Evolutionary conservation across 2,888 invertebrate species (phyloP).

Genomic region (Meiosimyza platycephala): DNA sequence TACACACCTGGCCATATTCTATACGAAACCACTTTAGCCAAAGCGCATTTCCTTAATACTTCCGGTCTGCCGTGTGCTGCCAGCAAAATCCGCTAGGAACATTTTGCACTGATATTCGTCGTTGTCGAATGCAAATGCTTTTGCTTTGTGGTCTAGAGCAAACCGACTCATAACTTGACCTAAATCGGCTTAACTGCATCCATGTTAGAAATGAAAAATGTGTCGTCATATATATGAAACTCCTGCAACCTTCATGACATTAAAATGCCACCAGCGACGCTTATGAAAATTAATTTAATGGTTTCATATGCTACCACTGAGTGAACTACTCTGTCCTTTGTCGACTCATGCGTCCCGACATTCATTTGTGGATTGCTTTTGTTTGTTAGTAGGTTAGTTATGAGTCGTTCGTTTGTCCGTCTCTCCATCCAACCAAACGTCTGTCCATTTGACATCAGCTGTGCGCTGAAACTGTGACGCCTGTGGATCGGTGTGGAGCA

Average conservation of each 20-base stretch:
- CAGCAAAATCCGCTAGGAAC: too few species aligned
- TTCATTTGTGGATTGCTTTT: too few species aligned
- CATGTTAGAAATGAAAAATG: not conserved
- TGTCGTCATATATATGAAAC: too few species aligned
- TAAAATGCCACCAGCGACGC: not conserved
- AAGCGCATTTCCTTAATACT: too few species aligned
- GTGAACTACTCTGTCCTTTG: not conserved
- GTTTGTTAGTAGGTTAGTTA: too few species aligned
- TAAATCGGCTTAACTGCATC: conserved; percentile 21
- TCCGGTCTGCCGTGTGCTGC: too few species aligned
- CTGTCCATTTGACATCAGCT: conserved; percentile 3
- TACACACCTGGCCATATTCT: too few species aligned
- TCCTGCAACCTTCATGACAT: not conserved
- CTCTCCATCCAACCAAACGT: not conserved
- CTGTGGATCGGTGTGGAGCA: not conserved
- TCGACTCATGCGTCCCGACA: not conserved
- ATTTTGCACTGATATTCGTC: too few species aligned
- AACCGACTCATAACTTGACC: conserved; percentile 14
- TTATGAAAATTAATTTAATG: conserved; percentile 25
- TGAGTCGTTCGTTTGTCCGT: not conserved
- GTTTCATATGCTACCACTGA: not conserved
- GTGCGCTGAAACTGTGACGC: not conserved
- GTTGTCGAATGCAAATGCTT: too few species aligned
- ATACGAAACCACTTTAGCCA: too few species aligned
- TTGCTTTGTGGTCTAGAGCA: too few species aligned